A percentile compares a stretch with the other conserved stretches of the same genome.
Conservation (phyloP, 2,113 vertebrate species). For the Siniperca knerii region DNA sequence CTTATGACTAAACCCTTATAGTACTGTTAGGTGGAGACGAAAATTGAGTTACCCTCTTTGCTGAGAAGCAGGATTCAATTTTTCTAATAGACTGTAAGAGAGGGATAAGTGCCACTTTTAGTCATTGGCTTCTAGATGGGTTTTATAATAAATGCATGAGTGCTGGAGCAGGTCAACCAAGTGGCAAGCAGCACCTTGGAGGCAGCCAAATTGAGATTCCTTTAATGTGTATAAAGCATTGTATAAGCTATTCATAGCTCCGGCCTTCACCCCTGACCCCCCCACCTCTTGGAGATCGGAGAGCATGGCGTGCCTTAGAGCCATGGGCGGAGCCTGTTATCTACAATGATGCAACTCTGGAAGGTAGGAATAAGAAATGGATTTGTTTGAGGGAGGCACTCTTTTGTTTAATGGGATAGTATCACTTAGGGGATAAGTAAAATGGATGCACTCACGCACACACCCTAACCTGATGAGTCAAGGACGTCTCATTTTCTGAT, state of each 20-base stretch:
- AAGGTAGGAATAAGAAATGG: constrained; percentile 26
- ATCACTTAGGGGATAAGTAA: constrained; percentile 21
- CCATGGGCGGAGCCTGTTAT: constrained; percentile 37
- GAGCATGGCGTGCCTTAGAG: constrained; percentile 12
- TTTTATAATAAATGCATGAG: constrained; percentile 43
- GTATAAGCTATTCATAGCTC: constrained; percentile 44
- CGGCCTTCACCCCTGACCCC: constrained; percentile 37
- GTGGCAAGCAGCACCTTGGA: constrained; percentile 46
- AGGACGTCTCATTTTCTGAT: constrained; percentile 55
- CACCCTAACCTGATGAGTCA: constrained; percentile 59
- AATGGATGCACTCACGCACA: constrained; percentile 13
- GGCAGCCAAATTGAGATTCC: constrained; percentile 52
- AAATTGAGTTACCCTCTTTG: constrained; percentile 10
- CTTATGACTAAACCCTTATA: background rate
- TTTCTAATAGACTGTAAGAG: constrained; percentile 34
- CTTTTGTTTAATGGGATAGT: constrained; percentile 38
- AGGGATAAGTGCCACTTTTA: constrained; percentile 38
- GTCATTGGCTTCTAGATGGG: constrained; percentile 44
- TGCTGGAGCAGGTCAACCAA: constrained; percentile 35
- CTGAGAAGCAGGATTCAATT: constrained; percentile 34
- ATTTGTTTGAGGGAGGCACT: constrained; percentile 16
- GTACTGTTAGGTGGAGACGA: constrained; percentile 1
- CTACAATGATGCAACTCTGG: constrained; percentile 50
- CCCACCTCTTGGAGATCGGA: constrained; percentile 16
- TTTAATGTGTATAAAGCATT: constrained; percentile 51